Base-by-base conservation (phyloP, 2,888 invertebrate species). In the Miltochrista miniata region DNA sequence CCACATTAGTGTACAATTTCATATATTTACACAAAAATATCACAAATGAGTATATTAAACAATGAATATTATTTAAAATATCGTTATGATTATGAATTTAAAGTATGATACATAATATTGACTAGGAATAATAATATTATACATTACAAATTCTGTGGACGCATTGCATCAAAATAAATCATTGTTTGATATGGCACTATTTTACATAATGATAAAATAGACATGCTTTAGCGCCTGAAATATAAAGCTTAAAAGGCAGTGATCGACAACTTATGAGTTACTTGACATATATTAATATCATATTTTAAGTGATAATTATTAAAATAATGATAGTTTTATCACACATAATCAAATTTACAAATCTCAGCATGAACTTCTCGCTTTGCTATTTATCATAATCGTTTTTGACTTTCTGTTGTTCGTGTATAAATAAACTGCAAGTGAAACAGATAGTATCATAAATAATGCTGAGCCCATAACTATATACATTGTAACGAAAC, bases 21-120 rank as follows among this genome's bases (percentile, higher is more conserved):
- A 78, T 68, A 59, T 84, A 85, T 87, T 85, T 85, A 87, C 85
- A 79, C 70, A 74, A 78, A 77, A 81, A 81, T 86, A 88, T 88
- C 86, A 89, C 89, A 88, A 80, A 81, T 76, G 79, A 85, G 81
- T 85, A 82, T 79, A 81, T 74, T 69, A 70, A 73, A 73, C 64
- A 68, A 75, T 72, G 72, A 61, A 55, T 67, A 55, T 61, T 66
- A 64, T 56, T 61, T 47, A 64, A 61, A 65, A 68, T 58, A 68
- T 52, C 43, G 30, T 58, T 47, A 67, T 62, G 35, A 43, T 58
- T 47, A 67, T 62, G 35, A 43, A 38, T 33, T 38, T 10, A 74
- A 70, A 50, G 29, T 38, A 46, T 42, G 72, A 74, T 74, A 75
- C 59, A 74, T 73, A 74, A 63, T 70, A 65, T 76, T 86, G 86